phyloP scores from a whole-genome alignment of 2,113 vertebrate species.

The Gnathonemus longibarbis region DNA sequence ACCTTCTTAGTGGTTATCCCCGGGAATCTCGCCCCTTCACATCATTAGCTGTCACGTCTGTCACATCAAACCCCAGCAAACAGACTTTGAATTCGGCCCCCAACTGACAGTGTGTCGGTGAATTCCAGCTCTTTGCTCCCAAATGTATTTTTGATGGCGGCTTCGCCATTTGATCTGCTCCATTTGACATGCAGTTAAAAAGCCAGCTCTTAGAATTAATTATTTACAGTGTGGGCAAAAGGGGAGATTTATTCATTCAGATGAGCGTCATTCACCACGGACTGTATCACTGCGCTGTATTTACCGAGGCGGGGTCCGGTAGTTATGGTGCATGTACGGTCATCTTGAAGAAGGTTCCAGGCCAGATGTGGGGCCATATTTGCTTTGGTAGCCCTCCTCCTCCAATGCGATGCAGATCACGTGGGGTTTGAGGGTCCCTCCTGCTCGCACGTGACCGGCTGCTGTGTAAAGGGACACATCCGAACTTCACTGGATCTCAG shows the following conservation, averaged over 20 bases:
- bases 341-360: neutral
- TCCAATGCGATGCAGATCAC: slow-evolving; percentile 35
- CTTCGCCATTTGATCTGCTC: neutral
- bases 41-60: neutral
- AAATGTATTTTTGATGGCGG: neutral
- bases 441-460: neutral
- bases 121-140: neutral
- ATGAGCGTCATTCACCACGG: neutral
- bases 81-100: neutral
- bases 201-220: neutral
- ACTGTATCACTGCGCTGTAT: neutral
- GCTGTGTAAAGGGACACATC: neutral
- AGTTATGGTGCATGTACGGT: neutral
- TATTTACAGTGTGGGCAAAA: neutral
- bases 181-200: neutral
- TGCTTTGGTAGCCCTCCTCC: slow-evolving; percentile 11
- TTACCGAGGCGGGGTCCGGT: neutral
- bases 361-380: slow-evolving; percentile 11
- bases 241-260: neutral
- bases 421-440: slow-evolving; percentile 18
- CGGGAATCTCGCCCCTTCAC: neutral
- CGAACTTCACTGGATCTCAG: slow-evolving; percentile 22
- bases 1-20: neutral
- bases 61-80: neutral
- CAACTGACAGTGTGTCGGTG: neutral